Evolutionary conservation across 1,140 invertebrate genomes (phyloP).

Genomic region (Stegodyphus dumicola): DNA sequence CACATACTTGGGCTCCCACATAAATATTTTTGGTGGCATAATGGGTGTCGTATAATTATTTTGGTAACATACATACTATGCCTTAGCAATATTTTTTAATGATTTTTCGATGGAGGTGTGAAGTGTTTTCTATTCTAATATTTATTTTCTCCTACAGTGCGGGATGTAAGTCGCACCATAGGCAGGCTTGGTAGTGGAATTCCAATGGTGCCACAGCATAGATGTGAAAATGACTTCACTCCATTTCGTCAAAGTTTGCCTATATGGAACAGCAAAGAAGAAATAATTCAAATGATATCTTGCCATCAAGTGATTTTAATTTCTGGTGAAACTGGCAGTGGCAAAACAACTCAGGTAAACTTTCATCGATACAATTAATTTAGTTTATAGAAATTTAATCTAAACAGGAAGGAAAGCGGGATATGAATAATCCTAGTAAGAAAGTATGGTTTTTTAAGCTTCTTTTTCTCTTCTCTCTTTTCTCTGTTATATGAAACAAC

Average conservation of each 20-base stretch:
- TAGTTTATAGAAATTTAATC: too few relatives aligned
- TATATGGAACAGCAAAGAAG: conserved; percentile 77
- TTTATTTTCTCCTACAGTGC: conserved; percentile 65
- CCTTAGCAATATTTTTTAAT: not conserved
- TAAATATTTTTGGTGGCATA: too few relatives aligned
- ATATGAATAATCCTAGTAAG: too few relatives aligned
- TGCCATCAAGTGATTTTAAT: conserved; percentile 89
- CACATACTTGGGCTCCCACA: too few relatives aligned
- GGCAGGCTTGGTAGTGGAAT: conserved; percentile 75
- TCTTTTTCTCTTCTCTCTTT: too few relatives aligned
- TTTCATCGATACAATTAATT: too few relatives aligned
- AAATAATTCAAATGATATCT: conserved; percentile 86
- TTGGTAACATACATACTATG: not conserved
- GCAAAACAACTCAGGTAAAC: conserved; percentile 76
- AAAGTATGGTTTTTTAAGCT: too few relatives aligned
- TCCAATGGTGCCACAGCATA: conserved; percentile 74
- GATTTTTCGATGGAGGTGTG: not conserved
- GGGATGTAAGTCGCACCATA: conserved; percentile 71
- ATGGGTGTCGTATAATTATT: not conserved
- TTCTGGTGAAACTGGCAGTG: conserved; percentile 91
- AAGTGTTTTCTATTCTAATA: not conserved
- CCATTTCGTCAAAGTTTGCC: conserved; percentile 73
- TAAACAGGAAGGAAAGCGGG: too few relatives aligned
- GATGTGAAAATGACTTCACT: conserved; percentile 76
- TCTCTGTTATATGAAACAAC: too few relatives aligned